Conservation (phyloP, 2,113 vertebrate genomes). For the Zootoca vivipara region DNA sequence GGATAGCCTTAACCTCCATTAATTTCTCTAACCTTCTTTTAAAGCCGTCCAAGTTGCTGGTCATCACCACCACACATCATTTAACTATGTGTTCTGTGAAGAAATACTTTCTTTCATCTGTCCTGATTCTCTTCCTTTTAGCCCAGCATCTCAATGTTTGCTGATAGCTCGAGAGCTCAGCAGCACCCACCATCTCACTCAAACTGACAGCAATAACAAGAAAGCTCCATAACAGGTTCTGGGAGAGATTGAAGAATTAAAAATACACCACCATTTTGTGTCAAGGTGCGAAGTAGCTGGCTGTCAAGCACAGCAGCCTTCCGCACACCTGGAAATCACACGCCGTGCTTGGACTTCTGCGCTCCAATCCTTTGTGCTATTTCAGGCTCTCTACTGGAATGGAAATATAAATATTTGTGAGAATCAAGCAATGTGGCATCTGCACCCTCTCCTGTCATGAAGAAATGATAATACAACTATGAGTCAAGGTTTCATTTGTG, state of each 20-base stretch:
- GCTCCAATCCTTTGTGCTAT: conserved; percentile 23
- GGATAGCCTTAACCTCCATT: too few relatives aligned
- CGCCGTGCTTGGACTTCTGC: conserved; percentile 28
- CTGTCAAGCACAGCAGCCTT: conserved; percentile 47
- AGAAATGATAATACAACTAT: neutral
- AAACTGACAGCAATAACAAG: conserved; percentile 15
- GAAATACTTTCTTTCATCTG: too few relatives aligned
- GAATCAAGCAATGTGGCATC: neutral
- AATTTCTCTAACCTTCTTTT: too few relatives aligned
- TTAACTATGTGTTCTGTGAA: too few relatives aligned
- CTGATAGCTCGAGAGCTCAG: too few relatives aligned
- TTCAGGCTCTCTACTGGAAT: conserved; percentile 42
- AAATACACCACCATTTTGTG: conserved; percentile 34
- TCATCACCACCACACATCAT: too few relatives aligned
- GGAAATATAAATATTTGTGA: conserved; percentile 29
- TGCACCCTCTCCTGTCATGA: neutral
- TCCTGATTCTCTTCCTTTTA: conserved; percentile 3
- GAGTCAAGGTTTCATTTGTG: neutral
- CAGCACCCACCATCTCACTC: conserved; percentile 19
- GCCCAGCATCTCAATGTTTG: neutral
- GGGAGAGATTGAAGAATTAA: conserved; percentile 29
- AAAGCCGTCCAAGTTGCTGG: too few relatives aligned
- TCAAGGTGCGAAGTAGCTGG: conserved; percentile 32
- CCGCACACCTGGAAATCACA: conserved; percentile 35
- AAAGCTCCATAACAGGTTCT: neutral